Percentiles rank a stretch among this genome's conserved stretches.
phyloP scores from a whole-genome alignment of 1,140 invertebrate species.

The Drosophila kanapiae region DNA sequence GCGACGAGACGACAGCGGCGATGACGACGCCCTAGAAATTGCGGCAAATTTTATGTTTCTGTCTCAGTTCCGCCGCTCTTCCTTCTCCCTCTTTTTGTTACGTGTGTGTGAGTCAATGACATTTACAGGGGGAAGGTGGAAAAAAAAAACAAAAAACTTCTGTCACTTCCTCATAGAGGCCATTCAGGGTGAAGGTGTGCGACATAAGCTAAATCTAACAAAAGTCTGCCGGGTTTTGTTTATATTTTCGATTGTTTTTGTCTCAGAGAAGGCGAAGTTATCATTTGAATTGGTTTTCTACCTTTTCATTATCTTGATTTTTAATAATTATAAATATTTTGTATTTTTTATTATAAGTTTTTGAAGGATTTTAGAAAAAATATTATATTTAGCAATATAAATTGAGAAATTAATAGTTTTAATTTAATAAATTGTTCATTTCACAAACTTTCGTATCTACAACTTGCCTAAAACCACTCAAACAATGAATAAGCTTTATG shows the following conservation, averaged over 20 bases:
- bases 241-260: neutral
- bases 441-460: no score
- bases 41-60: conserved; percentile 49
- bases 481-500: neutral
- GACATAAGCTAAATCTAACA: conserved; percentile 17
- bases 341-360: neutral
- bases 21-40: conserved; percentile 53
- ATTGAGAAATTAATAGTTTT: neutral
- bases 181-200: conserved; percentile 22
- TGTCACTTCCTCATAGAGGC: conserved; percentile 45
- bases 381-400: no score
- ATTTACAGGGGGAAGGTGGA: conserved; percentile 19
- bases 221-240: neutral
- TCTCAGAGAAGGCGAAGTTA: no score
- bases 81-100: conserved; percentile 13
- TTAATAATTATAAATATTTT: neutral
- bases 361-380: neutral
- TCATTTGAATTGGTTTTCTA: neutral
- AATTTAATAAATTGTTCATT: neutral
- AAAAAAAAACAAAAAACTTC: conserved; percentile 30
- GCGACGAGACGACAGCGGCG: conserved; percentile 25
- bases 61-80: conserved; percentile 6
- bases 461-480: neutral
- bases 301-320: neutral
- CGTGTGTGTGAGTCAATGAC: conserved; percentile 51